These are phyloP conservation scores for Carettochelys insculpta DNA, from an alignment of 2,113 vertebrate genomes.

Conservation along the genomic window DNA sequence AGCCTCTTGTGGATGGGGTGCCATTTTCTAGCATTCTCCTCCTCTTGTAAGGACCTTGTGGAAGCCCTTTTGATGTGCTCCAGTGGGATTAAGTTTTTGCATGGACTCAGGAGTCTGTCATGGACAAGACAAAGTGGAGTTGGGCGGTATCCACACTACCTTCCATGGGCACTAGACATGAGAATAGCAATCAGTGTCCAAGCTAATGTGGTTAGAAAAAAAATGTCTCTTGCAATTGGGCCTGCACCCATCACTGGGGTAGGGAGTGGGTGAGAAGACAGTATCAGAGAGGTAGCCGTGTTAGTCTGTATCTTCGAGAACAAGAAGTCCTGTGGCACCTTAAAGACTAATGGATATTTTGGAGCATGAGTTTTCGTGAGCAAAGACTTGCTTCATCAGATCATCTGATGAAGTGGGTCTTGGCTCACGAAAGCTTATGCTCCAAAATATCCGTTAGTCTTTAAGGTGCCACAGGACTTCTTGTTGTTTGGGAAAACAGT, in stretches of 20 bases:
- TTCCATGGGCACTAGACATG: background rate
- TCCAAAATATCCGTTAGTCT: too few relatives aligned
- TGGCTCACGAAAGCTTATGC: too few relatives aligned
- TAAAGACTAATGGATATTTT: too few relatives aligned
- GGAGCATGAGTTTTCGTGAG: too few relatives aligned
- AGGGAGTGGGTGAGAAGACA: background rate
- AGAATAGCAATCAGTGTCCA: background rate
- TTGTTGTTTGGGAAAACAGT: too few relatives aligned
- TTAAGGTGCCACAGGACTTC: too few relatives aligned
- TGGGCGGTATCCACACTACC: background rate
- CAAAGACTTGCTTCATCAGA: too few relatives aligned
- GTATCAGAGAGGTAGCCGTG: too few relatives aligned
- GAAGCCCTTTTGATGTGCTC: background rate
- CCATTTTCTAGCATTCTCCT: background rate
- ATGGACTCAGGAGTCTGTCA: background rate
- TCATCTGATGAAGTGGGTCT: too few relatives aligned
- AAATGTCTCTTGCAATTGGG: background rate
- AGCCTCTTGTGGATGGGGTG: background rate
- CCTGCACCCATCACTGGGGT: background rate
- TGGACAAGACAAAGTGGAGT: background rate
- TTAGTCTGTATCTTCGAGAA: too few relatives aligned
- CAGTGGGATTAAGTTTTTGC: background rate
- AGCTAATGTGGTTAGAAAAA: background rate
- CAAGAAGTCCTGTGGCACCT: too few relatives aligned
- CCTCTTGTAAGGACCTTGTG: background rate